phyloP scores from a whole-genome alignment of 1,140 invertebrate genomes.

The Drosophila ogumai region DNA sequence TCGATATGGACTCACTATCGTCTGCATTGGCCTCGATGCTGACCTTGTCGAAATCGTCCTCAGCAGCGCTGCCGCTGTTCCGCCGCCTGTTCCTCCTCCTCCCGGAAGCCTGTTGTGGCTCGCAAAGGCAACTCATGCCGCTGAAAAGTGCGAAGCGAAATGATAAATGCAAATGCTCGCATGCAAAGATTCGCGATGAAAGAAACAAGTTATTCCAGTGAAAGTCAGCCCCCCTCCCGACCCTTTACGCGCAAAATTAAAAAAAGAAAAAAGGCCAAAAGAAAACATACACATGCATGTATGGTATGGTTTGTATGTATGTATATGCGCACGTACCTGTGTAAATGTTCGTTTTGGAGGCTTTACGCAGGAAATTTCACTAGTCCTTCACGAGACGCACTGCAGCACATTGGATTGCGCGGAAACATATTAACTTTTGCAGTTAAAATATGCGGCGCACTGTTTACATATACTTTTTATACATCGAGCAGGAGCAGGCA shows the following conservation, averaged over 20 bases:
- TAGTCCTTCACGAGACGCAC: conserved; percentile 25
- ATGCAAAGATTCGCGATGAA: neutral
- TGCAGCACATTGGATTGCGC: conserved; percentile 23
- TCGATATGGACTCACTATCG: conserved; percentile 14
- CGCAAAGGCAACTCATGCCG: conserved; percentile 35
- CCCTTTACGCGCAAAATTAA: conserved; percentile 1
- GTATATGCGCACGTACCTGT: conserved; percentile 2
- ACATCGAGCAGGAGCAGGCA: conserved; percentile 39
- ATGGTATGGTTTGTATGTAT: conserved; percentile 9
- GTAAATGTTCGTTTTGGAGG: conserved; percentile 14
- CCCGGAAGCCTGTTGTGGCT: conserved; percentile 18
- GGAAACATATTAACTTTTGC: conserved; percentile 46
- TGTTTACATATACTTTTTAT: conserved; percentile 47
- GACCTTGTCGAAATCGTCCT: conserved; percentile 44
- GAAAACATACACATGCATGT: conserved; percentile 27
- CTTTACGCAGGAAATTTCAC: conserved; percentile 30
- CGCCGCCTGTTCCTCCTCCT: conserved; percentile 17
- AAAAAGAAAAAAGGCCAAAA: conserved; percentile 28
- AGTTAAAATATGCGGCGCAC: conserved; percentile 31
- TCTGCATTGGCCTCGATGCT: conserved; percentile 37
- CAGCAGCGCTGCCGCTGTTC: conserved; percentile 27
- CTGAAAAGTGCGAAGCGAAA: conserved; percentile 12
- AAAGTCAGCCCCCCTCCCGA: conserved; percentile 27
- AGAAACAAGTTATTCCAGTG: conserved; percentile 45
- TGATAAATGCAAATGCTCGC: conserved; percentile 20